A percentile compares a stretch with the other conserved stretches of the same genome.
Evolutionary conservation across 2,888 invertebrate species (phyloP).

Genomic region (Apotomis turbidana): DNA sequence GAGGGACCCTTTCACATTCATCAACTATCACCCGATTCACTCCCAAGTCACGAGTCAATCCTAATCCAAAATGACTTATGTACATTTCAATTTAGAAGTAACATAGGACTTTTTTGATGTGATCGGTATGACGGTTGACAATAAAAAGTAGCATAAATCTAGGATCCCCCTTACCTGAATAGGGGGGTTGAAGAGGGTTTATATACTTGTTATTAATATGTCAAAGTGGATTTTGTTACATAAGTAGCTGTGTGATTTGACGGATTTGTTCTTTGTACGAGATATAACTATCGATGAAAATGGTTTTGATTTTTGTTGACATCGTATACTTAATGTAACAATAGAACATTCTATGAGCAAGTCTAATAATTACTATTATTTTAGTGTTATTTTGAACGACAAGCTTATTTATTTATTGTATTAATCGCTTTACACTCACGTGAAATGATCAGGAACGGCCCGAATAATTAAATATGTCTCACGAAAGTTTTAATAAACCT

Average conservation of each 20-base stretch:
- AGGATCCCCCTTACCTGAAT: slow-evolving; percentile 13
- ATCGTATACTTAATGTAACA: no score
- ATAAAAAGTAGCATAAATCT: slow-evolving; percentile 43
- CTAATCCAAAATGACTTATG: slow-evolving; percentile 2
- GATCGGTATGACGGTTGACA: slow-evolving; percentile 31
- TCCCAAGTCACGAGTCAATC: slow-evolving; percentile 3
- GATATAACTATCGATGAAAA: no score
- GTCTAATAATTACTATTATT: no score
- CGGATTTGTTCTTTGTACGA: no score
- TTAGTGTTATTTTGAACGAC: no score
- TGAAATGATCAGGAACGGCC: no score
- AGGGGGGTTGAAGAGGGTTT: slow-evolving; percentile 22
- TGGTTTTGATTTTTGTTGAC: no score
- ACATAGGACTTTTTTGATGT: slow-evolving; percentile 11
- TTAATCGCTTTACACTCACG: no score
- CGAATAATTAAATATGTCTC: no score
- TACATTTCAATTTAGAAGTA: neutral
- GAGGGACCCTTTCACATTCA: slow-evolving; percentile 27
- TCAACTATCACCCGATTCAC: slow-evolving; percentile 31
- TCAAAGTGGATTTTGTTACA: slow-evolving; percentile 13
- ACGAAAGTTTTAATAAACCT: no score
- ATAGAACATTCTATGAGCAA: no score
- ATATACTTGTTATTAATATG: slow-evolving; percentile 1
- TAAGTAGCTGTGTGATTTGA: neutral
- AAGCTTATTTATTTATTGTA: no score